Percentiles rank a stretch among this genome's conserved stretches.
Evolutionary conservation across 2,888 invertebrate genomes (phyloP).

Genomic region (Andrena minutula): DNA sequence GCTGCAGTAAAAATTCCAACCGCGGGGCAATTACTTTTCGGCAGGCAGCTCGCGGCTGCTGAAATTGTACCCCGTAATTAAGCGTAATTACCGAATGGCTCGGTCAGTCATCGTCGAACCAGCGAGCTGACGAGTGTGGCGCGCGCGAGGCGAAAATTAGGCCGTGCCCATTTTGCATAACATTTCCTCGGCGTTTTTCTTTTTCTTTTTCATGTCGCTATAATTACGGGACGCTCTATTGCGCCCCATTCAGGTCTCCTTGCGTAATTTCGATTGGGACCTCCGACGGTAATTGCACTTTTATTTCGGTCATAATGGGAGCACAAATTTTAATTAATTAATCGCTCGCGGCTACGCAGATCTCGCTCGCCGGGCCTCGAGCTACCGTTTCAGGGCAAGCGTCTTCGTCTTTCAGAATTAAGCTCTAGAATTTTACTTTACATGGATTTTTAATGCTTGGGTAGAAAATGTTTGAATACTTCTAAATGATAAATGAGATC

Average conservation of each 20-base stretch:
- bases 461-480: no score
- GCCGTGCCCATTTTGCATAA: slow-evolving; percentile 64
- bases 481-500: no score
- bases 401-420: background rate
- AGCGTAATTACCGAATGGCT: slow-evolving; percentile 64
- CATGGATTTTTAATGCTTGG: no score
- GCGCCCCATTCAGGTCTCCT: background rate
- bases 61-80: slow-evolving; percentile 64
- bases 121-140: background rate
- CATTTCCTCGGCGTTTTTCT: slow-evolving; percentile 41
- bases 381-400: background rate
- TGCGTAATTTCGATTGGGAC: slow-evolving; percentile 43
- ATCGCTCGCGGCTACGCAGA: slow-evolving; percentile 14
- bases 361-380: background rate
- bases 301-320: slow-evolving; percentile 50
- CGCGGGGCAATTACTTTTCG: slow-evolving; percentile 60
- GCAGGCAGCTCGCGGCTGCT: slow-evolving; percentile 19
- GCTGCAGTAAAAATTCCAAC: slow-evolving; percentile 55
- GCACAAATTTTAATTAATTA: slow-evolving; percentile 56
- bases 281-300: slow-evolving; percentile 25
- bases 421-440: no score
- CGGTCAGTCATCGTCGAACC: slow-evolving; percentile 63
- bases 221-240: slow-evolving; percentile 40
- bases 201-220: slow-evolving; percentile 15
- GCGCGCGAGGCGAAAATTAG: slow-evolving; percentile 57